phyloP scores from a whole-genome alignment of 2,888 invertebrate genomes.

The Orchesellides sinensis region DNA sequence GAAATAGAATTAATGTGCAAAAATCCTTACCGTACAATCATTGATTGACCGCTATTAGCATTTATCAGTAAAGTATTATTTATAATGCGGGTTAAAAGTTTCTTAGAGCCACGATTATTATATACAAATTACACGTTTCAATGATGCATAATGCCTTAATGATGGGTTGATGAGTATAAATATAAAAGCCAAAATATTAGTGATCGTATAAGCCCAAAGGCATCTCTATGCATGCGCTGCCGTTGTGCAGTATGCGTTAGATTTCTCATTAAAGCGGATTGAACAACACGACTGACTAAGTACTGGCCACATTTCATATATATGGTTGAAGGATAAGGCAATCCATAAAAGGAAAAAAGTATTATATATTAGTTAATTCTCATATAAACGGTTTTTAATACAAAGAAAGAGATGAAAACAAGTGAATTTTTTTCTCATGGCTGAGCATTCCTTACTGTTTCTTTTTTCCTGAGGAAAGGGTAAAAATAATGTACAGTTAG shows the following conservation, averaged over 20 bases:
- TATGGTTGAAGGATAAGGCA: not conserved
- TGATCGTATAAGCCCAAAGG: not conserved
- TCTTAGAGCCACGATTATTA: too few relatives aligned
- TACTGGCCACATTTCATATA: too few relatives aligned
- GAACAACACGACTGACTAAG: too few relatives aligned
- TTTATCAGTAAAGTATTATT: too few relatives aligned
- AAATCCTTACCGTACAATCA: not conserved
- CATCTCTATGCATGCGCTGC: not conserved
- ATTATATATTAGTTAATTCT: constrained; percentile 27
- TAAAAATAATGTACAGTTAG: constrained; percentile 59
- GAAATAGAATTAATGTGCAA: too few relatives aligned
- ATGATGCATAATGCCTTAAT: too few relatives aligned
- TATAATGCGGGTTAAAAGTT: too few relatives aligned
- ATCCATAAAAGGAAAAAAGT: constrained; percentile 40
- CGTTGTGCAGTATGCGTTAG: not conserved
- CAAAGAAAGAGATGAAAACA: constrained; percentile 21
- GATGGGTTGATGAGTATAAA: too few relatives aligned
- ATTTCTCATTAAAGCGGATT: constrained; percentile 5
- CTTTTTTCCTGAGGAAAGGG: constrained; percentile 22
- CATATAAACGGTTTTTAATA: not conserved
- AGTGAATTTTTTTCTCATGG: constrained; percentile 33
- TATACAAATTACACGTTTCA: too few relatives aligned
- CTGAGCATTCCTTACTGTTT: not conserved
- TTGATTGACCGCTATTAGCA: not conserved
- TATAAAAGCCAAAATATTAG: too few relatives aligned